Evolutionary conservation across 2,113 vertebrate genomes (phyloP), one percentile per base, ranked within the genome.

Genomic region (Rissa tridactyla): DNA sequence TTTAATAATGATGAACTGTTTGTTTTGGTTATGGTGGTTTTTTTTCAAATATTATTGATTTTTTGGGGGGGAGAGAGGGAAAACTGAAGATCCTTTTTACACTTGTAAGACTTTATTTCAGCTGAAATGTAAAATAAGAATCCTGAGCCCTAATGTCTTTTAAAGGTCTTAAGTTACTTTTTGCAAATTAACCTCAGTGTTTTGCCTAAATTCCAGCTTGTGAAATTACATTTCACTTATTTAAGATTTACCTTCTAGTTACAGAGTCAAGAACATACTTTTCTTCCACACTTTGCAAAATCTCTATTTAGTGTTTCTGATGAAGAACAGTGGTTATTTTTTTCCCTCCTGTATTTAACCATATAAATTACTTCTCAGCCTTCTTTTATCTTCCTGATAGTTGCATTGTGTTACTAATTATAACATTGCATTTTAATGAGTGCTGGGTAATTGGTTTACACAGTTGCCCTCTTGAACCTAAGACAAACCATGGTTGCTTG

Each of bases 1-100:
- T 88, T 95, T 89, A 70, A 82, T 72, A 95, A 76, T 68, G 58
- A 90, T 82, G 75, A 95, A 95, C 73, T 89, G 36, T 85, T 94
- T 94, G 34, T 20, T 83, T 91, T 66, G 2, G 0, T 44, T 88
- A 82, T 36, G 27, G 6, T 54, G 27, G 23, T 46, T 34, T 75
- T 64, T 82, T 54, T 18, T 1, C 6, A 44, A 83, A 64, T 22
- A 46, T 17, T 73, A 30, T 47, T 77, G 8, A 27, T 51, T 27
- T 71, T 71, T 80, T 84, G 68, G 90, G 71, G 57, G 91, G 69
- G 57, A 70, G 4, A 82, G 38, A 93, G 15, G 2, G 36, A 88
- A 90, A 87, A 73, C 8, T 82, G 64, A 91, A 89, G 36, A 78
- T 36, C 15, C 1, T 27, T 88, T 81, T 71, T 47, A 88, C 10